Conservation (phyloP, 2,888 invertebrate species). For the Platycnemis pennipes region DNA sequence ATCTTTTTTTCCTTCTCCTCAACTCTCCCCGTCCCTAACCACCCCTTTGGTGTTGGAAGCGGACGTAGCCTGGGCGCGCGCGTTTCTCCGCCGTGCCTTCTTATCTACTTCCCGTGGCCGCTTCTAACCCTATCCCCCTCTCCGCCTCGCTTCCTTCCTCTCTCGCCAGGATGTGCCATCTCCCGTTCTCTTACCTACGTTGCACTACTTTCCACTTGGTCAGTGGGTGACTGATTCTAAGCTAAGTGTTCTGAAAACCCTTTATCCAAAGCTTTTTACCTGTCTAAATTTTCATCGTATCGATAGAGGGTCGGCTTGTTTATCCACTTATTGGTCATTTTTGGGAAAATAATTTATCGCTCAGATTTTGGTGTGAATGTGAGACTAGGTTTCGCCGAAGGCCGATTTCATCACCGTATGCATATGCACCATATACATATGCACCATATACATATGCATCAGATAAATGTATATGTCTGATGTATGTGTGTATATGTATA, state of each 20-base stretch:
- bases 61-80: not conserved
- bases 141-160: not conserved
- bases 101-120: slow-evolving; percentile 61
- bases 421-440: too few relatives aligned
- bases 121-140: not conserved
- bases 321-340: too few relatives aligned
- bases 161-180: not conserved
- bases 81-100: not conserved
- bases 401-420: too few relatives aligned
- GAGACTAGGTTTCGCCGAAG: too few relatives aligned
- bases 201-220: not conserved
- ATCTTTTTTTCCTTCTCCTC: not conserved
- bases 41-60: not conserved
- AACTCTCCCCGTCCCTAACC: not conserved
- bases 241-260: not conserved
- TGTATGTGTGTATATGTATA: too few relatives aligned
- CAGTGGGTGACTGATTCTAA: not conserved
- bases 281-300: not conserved
- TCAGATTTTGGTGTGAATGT: too few relatives aligned
- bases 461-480: too few relatives aligned
- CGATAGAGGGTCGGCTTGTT: too few relatives aligned
- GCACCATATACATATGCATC: too few relatives aligned
- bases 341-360: too few relatives aligned
- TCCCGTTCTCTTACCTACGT: not conserved
- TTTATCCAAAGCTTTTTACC: not conserved